Base-by-base conservation (phyloP, 2,113 vertebrate species). In the Tachysurus vachellii region DNA sequence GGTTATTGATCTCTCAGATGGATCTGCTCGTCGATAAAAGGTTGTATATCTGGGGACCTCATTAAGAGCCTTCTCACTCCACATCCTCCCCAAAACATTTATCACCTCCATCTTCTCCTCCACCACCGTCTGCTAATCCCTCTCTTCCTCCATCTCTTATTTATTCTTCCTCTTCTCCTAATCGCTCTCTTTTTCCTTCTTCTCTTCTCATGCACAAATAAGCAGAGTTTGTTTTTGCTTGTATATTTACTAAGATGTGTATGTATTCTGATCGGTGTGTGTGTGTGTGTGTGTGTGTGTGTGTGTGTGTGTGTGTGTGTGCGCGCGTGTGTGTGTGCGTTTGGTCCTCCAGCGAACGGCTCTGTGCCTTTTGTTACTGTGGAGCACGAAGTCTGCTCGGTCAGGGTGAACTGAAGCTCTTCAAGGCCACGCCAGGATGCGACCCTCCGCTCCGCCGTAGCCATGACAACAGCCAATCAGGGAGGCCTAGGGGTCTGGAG, bases 281-380 rank as follows among this genome's bases (percentile, higher is more conserved):
- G 77, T 61, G 14, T 83, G 66, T 86, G 50, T 86, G 85, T 71
- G 31, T 62, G 31, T 57, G 61, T 66, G 36, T 47, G 16, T 82
- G 23, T 88, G 23, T 76, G 23, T 64, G 57, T 61, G 23, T 59
- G 77, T 61, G 14, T 83, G 66, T 86, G 50, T 86, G 85, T 71
- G 31, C 66, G 42, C 80, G 64, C 75, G 54, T 62, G 31, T 57
- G 61, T 66, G 36, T 47, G 16, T 82, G 23, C 85, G 23, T 76
- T 7, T 76, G 42, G 31, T 73, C 50, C 70, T 93, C 88, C 94
- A 99, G 97, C 82, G 97, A 99, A 92, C 97, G 94, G 94, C 96
- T 98, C 94, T 99, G 98, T 92, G 97, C 97, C 94, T 99, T 99
- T 94, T 99, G 98, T 95, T 98, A 97, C 94, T 98, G 98, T 89